A percentile compares a stretch with the other conserved stretches of the same genome.
Evolutionary conservation across 2,888 invertebrate species (phyloP).

Genomic region (Hoplodrina blanda): DNA sequence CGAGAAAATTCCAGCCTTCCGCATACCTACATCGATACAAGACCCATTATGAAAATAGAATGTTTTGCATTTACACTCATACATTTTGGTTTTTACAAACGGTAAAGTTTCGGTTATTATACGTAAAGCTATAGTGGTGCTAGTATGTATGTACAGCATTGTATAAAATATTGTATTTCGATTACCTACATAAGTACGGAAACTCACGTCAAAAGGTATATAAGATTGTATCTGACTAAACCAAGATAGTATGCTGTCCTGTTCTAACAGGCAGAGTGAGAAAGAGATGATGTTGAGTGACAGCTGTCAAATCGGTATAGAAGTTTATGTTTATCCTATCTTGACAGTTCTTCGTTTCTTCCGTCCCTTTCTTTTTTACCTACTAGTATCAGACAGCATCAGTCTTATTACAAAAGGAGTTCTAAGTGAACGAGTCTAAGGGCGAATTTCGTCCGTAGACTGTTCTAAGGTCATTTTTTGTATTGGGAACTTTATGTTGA

Average conservation of each 20-base stretch:
- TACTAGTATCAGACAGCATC: neutral
- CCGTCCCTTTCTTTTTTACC: neutral
- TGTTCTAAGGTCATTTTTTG: no score
- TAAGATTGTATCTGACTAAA: conserved; percentile 1
- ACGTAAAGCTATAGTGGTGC: conserved; percentile 78
- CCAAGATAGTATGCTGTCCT: neutral
- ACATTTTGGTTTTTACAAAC: conserved; percentile 60
- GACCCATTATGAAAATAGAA: conserved; percentile 34
- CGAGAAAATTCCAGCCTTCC: neutral
- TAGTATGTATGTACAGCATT: conserved; percentile 71
- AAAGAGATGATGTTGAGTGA: neutral
- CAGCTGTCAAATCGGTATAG: neutral
- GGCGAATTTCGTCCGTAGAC: neutral
- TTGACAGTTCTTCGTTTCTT: conserved; percentile 4
- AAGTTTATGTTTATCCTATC: neutral
- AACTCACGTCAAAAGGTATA: neutral
- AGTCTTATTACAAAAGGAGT: neutral
- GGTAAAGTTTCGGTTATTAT: conserved; percentile 66
- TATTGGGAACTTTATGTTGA: no score
- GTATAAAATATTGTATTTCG: conserved; percentile 62
- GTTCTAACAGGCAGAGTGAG: neutral
- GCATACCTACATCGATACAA: conserved; percentile 35
- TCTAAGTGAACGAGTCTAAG: neutral
- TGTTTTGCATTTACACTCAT: conserved; percentile 74
- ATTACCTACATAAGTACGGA: conserved; percentile 12